Evolutionary conservation across 2,113 vertebrate species (phyloP), one percentile per base, ranked within the genome.

Genomic region (Dromas ardeola): DNA sequence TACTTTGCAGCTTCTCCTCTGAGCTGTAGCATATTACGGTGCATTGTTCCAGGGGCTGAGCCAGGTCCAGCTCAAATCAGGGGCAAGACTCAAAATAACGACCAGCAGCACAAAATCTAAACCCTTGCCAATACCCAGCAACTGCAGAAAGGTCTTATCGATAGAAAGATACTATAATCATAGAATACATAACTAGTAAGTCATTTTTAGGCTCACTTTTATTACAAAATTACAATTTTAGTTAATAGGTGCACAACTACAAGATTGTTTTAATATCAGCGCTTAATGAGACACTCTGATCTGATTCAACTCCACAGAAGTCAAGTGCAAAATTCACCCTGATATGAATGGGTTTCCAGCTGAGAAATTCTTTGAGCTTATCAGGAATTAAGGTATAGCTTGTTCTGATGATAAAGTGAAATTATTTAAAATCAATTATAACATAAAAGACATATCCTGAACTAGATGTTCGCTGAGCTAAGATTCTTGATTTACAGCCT

Each of bases 151-250:
- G 36, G 16, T 61, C 61, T 79, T 22, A 30, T 11, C 1, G 3
- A 70, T 0, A 38, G 59, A 32, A 65, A 69, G 50, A 30, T 70
- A 66, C 47, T 82, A 8, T 26, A 77, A 36, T 34, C 61, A 95
- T 14, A 94, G 62, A 97, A 95, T 30, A 95, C 88, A 6, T 90
- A 53, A 97, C 95, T 70, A 96, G 61, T 8, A 77, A 52, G 25
- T 87, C 1, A 61, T 78, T 96, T 94, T 96, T 67, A 78, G 77
- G 76, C 59, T 94, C 5, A 1, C 45, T 96, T 97, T 97, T 97
- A 95, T 94, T 97, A 88, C 76, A 92, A 94, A 96, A 96, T 91
- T 93, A 94, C 96, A 93, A 45, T 81, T 92, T 91, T 30, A 58
- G 61, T 91, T 92, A 73, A 94, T 86, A 84, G 63, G 76, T 83